Conservation (phyloP, 2,888 invertebrate genomes). For the Malacosoma neustria region DNA sequence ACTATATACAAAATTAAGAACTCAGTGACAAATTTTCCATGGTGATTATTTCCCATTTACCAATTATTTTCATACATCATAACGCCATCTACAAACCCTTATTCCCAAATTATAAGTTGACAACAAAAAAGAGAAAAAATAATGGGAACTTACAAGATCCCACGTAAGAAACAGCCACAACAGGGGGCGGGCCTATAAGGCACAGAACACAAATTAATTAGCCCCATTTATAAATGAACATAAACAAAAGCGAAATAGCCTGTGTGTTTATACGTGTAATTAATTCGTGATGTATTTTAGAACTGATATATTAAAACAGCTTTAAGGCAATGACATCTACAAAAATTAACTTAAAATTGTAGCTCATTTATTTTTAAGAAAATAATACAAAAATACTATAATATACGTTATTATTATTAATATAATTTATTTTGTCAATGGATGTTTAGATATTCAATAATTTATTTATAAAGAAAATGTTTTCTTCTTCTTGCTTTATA, state of each 20-base stretch:
- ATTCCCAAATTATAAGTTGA: constrained; percentile 6
- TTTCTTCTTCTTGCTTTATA: too few relatives aligned
- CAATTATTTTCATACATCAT: too few relatives aligned
- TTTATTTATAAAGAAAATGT: neutral
- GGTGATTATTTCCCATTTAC: constrained; percentile 6
- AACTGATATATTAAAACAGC: too few relatives aligned
- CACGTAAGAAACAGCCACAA: constrained; percentile 74
- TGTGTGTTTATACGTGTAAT: neutral
- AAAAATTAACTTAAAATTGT: too few relatives aligned
- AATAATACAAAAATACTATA: too few relatives aligned
- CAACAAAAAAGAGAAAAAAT: constrained; percentile 19
- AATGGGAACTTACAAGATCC: constrained; percentile 69
- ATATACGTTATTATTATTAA: too few relatives aligned
- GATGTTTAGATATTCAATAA: too few relatives aligned
- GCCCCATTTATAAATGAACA: constrained; percentile 25
- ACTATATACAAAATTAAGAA: constrained; percentile 13
- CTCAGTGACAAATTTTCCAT: constrained; percentile 15
- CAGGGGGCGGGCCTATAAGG: constrained; percentile 66
- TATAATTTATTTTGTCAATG: too few relatives aligned
- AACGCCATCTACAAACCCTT: too few relatives aligned
- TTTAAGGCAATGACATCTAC: too few relatives aligned
- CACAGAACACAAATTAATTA: constrained; percentile 55
- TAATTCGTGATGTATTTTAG: too few relatives aligned
- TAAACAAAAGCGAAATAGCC: constrained; percentile 16
- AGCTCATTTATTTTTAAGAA: too few relatives aligned